Conservation (phyloP, 2,113 vertebrate genomes). For the Xenotilapia longispinis region DNA sequence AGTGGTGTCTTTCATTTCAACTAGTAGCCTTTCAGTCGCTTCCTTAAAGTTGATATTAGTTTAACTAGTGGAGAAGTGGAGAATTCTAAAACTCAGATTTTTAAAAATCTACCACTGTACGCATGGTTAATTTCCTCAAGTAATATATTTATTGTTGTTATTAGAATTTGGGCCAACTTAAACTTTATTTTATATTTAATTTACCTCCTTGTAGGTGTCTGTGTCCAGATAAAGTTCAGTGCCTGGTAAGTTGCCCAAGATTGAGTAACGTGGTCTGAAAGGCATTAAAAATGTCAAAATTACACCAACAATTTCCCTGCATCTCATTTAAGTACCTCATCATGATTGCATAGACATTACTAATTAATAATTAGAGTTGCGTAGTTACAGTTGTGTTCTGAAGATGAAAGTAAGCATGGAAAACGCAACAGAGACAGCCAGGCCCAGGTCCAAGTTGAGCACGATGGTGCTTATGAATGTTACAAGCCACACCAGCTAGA, state of each 20-base stretch:
- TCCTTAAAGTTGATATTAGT: background rate
- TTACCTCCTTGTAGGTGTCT: conserved; percentile 77
- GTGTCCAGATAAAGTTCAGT: conserved; percentile 84
- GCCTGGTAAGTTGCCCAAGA: conserved; percentile 79
- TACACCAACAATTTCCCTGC: background rate
- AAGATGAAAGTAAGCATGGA: conserved; percentile 86
- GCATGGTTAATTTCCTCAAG: background rate
- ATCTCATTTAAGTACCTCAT: background rate
- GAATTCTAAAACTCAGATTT: background rate
- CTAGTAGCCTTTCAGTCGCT: background rate
- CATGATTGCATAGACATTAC: background rate
- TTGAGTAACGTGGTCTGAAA: conserved; percentile 81
- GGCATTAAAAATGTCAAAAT: background rate
- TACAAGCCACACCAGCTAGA: conserved; percentile 84
- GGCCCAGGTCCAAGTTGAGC: conserved; percentile 85
- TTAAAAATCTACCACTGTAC: background rate
- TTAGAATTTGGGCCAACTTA: background rate
- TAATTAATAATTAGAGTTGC: background rate
- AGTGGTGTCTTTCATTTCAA: background rate
- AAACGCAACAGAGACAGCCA: conserved; percentile 79
- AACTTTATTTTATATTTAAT: background rate
- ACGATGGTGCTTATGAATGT: conserved; percentile 80
- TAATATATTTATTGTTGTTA: background rate
- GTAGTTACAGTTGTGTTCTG: conserved; percentile 85
- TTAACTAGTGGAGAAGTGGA: background rate